A percentile compares a stretch with the other conserved stretches of the same genome.
phyloP scores from a whole-genome alignment of 2,888 invertebrate species.

The Andrena haemorrhoa region DNA sequence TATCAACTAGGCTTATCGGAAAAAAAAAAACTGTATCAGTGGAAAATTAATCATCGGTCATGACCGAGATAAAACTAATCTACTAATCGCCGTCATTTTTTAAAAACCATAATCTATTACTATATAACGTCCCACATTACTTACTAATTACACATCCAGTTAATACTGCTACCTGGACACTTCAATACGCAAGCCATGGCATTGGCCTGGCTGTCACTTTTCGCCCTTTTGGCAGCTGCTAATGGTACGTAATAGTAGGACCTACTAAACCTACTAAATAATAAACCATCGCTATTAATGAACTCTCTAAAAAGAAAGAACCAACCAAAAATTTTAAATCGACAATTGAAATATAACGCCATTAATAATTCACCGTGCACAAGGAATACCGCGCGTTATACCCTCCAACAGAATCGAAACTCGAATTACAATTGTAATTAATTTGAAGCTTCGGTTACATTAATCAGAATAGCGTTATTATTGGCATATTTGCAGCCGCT shows the following conservation, averaged over 20 bases:
- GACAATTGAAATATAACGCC: too few relatives aligned
- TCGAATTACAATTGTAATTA: background rate
- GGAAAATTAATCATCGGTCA: background rate
- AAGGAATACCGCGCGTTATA: too few relatives aligned
- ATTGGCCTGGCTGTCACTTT: background rate
- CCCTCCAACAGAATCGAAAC: too few relatives aligned
- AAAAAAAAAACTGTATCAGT: background rate
- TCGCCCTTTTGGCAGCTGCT: background rate
- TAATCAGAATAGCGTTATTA: background rate
- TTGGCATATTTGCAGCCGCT: conserved; percentile 22
- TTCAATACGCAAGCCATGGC: background rate
- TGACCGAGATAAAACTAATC: background rate
- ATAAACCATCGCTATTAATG: too few relatives aligned
- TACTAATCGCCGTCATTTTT: background rate
- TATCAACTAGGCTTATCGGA: background rate
- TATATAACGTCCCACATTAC: conserved; percentile 19
- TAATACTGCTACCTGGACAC: background rate
- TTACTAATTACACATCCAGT: background rate
- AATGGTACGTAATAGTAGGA: conserved; percentile 18
- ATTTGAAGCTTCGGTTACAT: conserved; percentile 2
- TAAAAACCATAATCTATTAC: background rate
- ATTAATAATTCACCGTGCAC: too few relatives aligned
- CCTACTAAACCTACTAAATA: background rate
- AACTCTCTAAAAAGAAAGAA: background rate
- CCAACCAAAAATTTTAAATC: too few relatives aligned